Conservation (phyloP, 2,113 vertebrate genomes). For the Ginglymostoma cirratum region DNA sequence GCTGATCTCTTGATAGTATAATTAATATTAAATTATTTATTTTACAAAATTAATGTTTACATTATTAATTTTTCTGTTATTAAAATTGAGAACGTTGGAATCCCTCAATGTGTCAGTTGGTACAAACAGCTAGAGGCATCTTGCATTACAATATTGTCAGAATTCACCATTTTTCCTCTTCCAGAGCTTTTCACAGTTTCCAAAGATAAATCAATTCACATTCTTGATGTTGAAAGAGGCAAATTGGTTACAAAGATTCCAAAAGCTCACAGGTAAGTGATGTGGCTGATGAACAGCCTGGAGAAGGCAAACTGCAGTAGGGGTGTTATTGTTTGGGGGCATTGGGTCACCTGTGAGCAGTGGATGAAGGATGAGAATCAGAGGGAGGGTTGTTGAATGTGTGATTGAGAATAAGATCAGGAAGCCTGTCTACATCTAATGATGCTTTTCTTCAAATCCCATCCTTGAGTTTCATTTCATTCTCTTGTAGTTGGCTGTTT, state of each 20-base stretch:
- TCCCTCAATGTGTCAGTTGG: not conserved
- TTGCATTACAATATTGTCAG: not conserved
- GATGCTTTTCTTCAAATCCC: not conserved
- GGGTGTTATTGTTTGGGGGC: not conserved
- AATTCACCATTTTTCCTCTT: constrained; percentile 11
- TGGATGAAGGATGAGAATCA: not conserved
- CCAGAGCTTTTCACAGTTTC: constrained; percentile 81
- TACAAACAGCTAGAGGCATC: not conserved
- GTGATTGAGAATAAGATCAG: not conserved
- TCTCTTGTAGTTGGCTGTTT: not conserved
- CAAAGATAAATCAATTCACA: constrained; percentile 80
- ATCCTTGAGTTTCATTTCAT: not conserved
- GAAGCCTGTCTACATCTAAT: not conserved
- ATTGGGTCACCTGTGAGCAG: not conserved
- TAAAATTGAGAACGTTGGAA: not conserved
- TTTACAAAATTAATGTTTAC: no score
- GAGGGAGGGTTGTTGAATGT: not conserved
- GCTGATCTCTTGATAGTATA: no score
- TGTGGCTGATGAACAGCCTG: not conserved
- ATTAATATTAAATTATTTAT: no score
- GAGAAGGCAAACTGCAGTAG: not conserved
- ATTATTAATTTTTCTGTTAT: not conserved
- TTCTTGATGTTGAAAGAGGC: constrained; percentile 77
- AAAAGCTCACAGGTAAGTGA: constrained; percentile 72
- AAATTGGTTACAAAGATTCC: constrained; percentile 71